phyloP scores from a whole-genome alignment of 1,140 invertebrate genomes.

The Caenorhabditis inopinata region DNA sequence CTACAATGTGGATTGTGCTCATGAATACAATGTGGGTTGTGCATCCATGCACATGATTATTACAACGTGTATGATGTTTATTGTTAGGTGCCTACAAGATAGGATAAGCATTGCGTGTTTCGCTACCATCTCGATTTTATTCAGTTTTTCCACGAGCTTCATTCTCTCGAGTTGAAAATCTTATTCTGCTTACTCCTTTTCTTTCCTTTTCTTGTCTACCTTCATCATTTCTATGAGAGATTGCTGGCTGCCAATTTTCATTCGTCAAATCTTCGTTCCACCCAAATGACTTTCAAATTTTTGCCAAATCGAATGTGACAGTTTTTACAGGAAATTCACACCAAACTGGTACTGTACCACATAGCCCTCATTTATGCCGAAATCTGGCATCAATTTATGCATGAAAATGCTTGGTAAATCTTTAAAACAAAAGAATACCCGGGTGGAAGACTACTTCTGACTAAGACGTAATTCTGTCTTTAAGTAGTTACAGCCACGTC shows the following conservation, averaged over 20 bases:
- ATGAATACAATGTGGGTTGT: not conserved
- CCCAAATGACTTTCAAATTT: not conserved
- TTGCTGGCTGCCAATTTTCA: constrained; percentile 1
- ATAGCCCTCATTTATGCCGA: constrained; percentile 5
- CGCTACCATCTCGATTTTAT: constrained; percentile 1
- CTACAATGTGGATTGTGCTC: not conserved
- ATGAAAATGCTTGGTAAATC: too few species aligned
- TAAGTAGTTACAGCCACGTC: too few species aligned
- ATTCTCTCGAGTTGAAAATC: too few species aligned
- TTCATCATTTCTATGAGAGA: not conserved
- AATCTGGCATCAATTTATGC: too few species aligned
- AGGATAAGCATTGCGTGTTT: not conserved
- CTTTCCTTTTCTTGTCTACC: not conserved
- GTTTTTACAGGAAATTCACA: constrained; percentile 15
- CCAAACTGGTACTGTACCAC: constrained; percentile 11
- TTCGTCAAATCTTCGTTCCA: not conserved
- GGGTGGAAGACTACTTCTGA: too few species aligned
- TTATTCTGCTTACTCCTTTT: not conserved
- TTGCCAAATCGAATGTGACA: constrained; percentile 8
- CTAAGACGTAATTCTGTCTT: too few species aligned
- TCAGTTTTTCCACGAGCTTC: not conserved
- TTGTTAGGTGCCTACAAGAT: constrained; percentile 6
- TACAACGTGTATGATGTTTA: too few species aligned
- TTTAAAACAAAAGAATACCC: too few species aligned
- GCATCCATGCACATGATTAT: too few species aligned